phyloP scores from a whole-genome alignment of 2,113 vertebrate genomes.

The Catharus bicknelli region DNA sequence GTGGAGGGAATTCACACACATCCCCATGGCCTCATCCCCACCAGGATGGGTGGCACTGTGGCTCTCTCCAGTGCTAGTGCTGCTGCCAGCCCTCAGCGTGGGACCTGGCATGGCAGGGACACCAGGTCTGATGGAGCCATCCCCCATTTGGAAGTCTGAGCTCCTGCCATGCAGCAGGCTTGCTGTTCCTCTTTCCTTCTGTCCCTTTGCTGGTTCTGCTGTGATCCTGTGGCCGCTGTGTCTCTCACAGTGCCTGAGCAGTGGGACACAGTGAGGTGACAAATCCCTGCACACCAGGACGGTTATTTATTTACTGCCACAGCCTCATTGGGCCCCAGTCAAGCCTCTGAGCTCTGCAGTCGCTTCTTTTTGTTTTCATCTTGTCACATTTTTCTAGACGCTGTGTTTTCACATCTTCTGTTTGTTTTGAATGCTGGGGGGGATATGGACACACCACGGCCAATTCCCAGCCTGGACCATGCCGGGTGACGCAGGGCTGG shows the following conservation, averaged over 20 bases:
- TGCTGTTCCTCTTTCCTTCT: fast-evolving
- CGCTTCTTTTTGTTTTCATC: not conserved
- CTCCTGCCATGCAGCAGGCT: not conserved
- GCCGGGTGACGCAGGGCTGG: fast-evolving
- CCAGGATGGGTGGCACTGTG: fast-evolving
- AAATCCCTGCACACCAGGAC: fast-evolving
- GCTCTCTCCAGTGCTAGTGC: fast-evolving
- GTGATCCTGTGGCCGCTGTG: fast-evolving
- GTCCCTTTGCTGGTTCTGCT: not conserved
- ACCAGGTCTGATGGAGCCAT: fast-evolving
- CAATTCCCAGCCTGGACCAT: not conserved
- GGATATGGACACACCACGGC: fast-evolving
- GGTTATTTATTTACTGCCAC: not conserved
- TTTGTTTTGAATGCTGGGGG: not conserved
- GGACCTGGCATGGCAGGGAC: not conserved
- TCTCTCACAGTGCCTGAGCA: not conserved
- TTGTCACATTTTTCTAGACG: not conserved
- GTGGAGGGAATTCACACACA: fast-evolving
- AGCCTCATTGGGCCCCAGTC: fast-evolving
- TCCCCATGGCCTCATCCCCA: not conserved
- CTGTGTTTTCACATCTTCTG: not conserved
- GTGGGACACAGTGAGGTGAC: not conserved
- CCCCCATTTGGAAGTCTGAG: not conserved
- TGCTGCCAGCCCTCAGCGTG: fast-evolving
- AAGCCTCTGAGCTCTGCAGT: not conserved